phyloP scores from a whole-genome alignment of 1,140 invertebrate species.

The Calosoma granatense region DNA sequence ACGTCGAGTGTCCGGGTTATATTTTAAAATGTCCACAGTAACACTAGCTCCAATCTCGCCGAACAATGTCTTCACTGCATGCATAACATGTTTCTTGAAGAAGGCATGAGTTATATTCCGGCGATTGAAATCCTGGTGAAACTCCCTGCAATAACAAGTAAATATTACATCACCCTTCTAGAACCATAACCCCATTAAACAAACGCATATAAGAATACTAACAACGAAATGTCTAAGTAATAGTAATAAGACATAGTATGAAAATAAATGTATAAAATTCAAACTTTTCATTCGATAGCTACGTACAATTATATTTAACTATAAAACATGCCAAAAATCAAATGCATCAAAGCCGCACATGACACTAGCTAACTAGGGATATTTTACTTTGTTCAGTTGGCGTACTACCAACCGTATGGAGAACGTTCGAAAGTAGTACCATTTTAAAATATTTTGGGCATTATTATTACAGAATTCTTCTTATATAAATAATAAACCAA shows the following conservation, averaged over 20 bases:
- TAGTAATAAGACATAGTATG: constrained; percentile 28
- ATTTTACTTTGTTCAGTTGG: neutral
- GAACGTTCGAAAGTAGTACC: no score
- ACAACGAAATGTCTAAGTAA: constrained; percentile 25
- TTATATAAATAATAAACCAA: no score
- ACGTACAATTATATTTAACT: neutral
- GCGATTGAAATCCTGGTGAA: neutral
- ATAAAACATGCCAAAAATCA: no score
- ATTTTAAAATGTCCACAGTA: constrained; percentile 47
- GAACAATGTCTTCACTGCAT: constrained; percentile 42
- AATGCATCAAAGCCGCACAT: neutral
- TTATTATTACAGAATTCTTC: no score
- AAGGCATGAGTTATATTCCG: constrained; percentile 30
- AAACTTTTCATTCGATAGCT: no score
- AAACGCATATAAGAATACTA: constrained; percentile 17
- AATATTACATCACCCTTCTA: constrained; percentile 24
- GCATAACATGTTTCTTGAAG: constrained; percentile 46
- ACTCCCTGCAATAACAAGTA: constrained; percentile 10
- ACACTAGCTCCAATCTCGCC: constrained; percentile 45
- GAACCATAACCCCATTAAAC: constrained; percentile 18
- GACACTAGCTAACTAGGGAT: neutral
- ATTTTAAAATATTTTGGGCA: no score
- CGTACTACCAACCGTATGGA: no score
- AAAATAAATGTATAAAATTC: neutral
- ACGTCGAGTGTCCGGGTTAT: constrained; percentile 33